These are phyloP conservation scores for Salvator merianae DNA, from an alignment of 2,113 vertebrate species.

Conservation along the genomic window DNA sequence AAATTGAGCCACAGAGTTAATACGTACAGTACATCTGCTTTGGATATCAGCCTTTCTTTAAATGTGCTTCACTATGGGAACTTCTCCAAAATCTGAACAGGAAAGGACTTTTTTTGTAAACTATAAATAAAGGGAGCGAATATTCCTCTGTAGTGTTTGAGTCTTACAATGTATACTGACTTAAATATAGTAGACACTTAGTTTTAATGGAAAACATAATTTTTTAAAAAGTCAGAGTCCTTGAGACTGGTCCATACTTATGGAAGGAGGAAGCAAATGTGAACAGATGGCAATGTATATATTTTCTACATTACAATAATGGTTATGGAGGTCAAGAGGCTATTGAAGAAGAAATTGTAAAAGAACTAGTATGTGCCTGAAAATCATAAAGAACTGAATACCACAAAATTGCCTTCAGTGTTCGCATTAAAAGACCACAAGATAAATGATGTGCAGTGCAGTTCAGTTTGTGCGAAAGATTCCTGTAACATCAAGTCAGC, in stretches of 20 bases:
- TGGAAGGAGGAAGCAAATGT: constrained; percentile 48
- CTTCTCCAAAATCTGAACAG: not conserved
- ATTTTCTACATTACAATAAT: constrained; percentile 48
- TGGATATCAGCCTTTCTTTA: too few relatives aligned
- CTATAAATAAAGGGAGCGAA: not conserved
- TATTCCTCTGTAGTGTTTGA: not conserved
- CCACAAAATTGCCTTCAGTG: constrained; percentile 68
- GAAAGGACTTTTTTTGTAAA: not conserved
- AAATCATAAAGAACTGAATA: constrained; percentile 66
- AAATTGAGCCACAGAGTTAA: not conserved
- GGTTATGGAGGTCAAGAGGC: constrained; percentile 61
- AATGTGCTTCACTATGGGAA: not conserved
- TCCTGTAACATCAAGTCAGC: too few relatives aligned
- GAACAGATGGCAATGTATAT: constrained; percentile 58
- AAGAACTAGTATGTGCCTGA: constrained; percentile 63
- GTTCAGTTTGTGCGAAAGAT: too few relatives aligned
- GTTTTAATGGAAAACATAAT: constrained; percentile 14
- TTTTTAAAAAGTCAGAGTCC: not conserved
- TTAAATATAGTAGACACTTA: not conserved
- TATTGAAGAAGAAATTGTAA: constrained; percentile 62
- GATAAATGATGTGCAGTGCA: too few relatives aligned
- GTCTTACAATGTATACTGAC: not conserved
- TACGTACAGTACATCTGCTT: too few relatives aligned
- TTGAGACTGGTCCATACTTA: constrained; percentile 31
- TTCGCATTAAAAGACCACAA: constrained; percentile 71